Evolutionary conservation across 2,888 invertebrate genomes (phyloP).

Genomic region (Diarsia dahlii): DNA sequence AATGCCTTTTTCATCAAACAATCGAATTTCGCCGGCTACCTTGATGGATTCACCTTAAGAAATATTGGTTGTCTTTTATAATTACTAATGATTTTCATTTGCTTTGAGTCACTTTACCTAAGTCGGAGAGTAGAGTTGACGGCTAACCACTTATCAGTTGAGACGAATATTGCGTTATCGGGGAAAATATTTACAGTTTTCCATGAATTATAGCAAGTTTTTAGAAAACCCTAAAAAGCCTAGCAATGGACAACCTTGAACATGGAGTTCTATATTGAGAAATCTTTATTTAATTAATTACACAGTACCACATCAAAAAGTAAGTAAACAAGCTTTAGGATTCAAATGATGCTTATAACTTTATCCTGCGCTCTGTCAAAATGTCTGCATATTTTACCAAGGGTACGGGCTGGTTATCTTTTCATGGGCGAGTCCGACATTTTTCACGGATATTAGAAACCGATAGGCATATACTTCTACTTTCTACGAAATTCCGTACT

Average conservation of each 20-base stretch:
- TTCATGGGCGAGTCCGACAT: not conserved
- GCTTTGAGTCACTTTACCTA: constrained; percentile 16
- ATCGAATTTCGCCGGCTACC: too few relatives aligned
- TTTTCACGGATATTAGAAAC: not conserved
- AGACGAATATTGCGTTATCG: not conserved
- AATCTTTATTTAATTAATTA: not conserved
- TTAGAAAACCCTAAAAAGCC: not conserved
- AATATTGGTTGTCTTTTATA: not conserved
- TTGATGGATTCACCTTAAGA: too few relatives aligned
- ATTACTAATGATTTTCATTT: constrained; percentile 18
- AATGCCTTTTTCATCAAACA: too few relatives aligned
- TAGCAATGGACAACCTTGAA: too few relatives aligned
- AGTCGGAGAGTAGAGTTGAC: not conserved
- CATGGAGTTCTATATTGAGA: too few relatives aligned
- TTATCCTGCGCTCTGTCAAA: not conserved
- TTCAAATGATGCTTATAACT: not conserved
- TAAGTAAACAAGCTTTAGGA: not conserved
- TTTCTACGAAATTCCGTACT: constrained; percentile 4
- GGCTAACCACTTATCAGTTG: not conserved
- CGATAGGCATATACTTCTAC: not conserved
- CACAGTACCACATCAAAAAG: too few relatives aligned
- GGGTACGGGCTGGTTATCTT: not conserved
- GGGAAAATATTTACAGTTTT: not conserved
- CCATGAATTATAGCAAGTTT: not conserved
- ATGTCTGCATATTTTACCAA: not conserved